Evolutionary conservation across 2,113 vertebrate species (phyloP), one percentile per base, ranked within the genome.

Genomic region (Chelonoidis abingdonii): DNA sequence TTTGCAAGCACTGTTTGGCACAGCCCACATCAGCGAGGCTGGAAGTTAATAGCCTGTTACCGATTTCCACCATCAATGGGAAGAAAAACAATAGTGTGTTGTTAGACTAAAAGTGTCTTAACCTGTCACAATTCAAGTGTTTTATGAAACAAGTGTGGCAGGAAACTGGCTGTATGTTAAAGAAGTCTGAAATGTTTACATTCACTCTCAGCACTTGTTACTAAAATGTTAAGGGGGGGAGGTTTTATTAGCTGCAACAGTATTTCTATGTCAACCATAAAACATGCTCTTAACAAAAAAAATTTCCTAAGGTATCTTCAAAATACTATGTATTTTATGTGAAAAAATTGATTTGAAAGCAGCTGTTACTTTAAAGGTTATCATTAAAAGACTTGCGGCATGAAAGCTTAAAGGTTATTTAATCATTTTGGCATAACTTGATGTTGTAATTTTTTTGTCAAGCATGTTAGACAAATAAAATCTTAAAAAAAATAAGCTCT

Each of bases 401-500:
- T 95, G 97, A 95, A 96, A 94, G 96, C 93, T 92, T 96, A 86
- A 94, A 50, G 84, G 92, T 79, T 92, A 97, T 97, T 97, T 98
- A 96, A 94, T 97, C 97, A 96, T 97, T 97, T 95, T 96, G 97
- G 96, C 97, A 97, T 98, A 97, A 98, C 92, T 98, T 97, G 98
- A 96, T 97, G 97, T 98, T 97, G 98, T 98, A 98, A 98, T 98
- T 97, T 97, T 96, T 98, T 97, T 97, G 98, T 98, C 98, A 97
- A 98, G 98, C 98, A 98, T 98, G 98, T 98, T 98, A 97, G 97
- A 98, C 78, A 86, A 98, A 98, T 98, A 98, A 98, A 98, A 97
- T 98, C 97, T 98, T 96, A 94, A 96, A 97, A 50, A 98, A 96
- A 93, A 80, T 2, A 84, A 93, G 38, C 50, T 85, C 53, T 97